Percentiles rank a stretch among this genome's conserved stretches.
These are phyloP conservation scores for Lepidurus couesii DNA, from an alignment of 1,140 invertebrate species.

Conservation along the genomic window DNA sequence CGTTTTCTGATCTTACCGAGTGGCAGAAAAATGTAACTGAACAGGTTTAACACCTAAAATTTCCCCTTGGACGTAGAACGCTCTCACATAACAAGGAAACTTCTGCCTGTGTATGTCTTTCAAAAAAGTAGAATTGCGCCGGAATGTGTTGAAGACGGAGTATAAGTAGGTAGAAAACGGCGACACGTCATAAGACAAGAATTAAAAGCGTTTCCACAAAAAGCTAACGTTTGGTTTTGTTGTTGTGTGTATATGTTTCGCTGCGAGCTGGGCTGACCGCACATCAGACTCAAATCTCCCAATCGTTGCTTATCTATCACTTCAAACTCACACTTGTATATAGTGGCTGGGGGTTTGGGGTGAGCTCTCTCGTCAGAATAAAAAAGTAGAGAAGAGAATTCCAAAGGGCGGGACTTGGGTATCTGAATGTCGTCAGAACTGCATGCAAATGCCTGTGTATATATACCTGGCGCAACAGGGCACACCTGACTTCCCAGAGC, in stretches of 20 bases:
- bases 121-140: no score
- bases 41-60: neutral
- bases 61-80: neutral
- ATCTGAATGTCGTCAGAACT: neutral
- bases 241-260: neutral
- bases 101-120: no score
- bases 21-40: neutral
- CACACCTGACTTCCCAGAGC: constrained; percentile 7
- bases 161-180: no score
- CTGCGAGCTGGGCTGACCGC: neutral
- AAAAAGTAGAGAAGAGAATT: constrained; percentile 1
- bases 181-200: neutral
- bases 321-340: neutral
- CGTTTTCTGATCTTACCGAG: neutral
- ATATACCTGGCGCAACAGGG: constrained; percentile 9
- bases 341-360: neutral
- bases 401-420: neutral
- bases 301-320: neutral
- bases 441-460: constrained; percentile 10
- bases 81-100: neutral
- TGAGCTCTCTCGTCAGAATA: neutral
- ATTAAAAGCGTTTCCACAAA: neutral
- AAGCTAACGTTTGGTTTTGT: neutral
- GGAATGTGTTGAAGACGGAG: no score
- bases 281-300: neutral